Evolutionary conservation across 1,140 invertebrate species (phyloP).

Genomic region (Parasteatoda tepidariorum): DNA sequence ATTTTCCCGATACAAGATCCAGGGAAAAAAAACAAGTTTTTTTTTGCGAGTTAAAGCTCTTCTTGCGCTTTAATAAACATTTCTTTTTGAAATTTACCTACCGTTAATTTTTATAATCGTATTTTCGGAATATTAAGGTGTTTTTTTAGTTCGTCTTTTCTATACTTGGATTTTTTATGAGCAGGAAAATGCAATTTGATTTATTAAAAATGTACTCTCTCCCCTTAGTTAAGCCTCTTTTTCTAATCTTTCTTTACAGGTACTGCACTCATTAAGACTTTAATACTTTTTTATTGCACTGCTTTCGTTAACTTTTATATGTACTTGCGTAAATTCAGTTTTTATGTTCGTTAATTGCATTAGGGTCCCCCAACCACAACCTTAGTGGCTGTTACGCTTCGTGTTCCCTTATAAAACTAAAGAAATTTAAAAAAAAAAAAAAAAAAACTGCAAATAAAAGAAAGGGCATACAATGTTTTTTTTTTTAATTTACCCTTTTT

Average conservation of each 20-base stretch:
- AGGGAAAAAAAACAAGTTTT: no score
- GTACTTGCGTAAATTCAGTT: neutral
- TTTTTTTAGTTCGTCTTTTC: conserved; percentile 13
- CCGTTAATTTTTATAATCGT: conserved; percentile 56
- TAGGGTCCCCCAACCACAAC: conserved; percentile 4
- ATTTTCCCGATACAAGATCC: conserved; percentile 4
- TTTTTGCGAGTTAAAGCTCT: conserved; percentile 21
- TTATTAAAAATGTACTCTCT: conserved; percentile 44
- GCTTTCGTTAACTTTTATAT: neutral
- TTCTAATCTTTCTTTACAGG: conserved; percentile 26
- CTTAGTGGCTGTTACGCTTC: neutral
- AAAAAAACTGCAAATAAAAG: neutral
- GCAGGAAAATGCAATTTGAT: neutral
- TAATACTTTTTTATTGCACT: conserved; percentile 37
- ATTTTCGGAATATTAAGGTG: conserved; percentile 28
- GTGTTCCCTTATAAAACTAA: neutral
- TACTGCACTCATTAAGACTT: conserved; percentile 28
- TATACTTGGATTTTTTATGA: conserved; percentile 12
- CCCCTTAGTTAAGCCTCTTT: neutral
- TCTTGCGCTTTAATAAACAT: conserved; percentile 54
- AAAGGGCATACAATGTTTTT: neutral
- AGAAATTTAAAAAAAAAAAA: conserved; percentile 35
- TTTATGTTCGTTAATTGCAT: conserved; percentile 48
- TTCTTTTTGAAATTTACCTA: conserved; percentile 43
- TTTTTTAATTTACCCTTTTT: neutral